Conservation (phyloP, 1,140 invertebrate species). For the Diploscapter pachys region DNA sequence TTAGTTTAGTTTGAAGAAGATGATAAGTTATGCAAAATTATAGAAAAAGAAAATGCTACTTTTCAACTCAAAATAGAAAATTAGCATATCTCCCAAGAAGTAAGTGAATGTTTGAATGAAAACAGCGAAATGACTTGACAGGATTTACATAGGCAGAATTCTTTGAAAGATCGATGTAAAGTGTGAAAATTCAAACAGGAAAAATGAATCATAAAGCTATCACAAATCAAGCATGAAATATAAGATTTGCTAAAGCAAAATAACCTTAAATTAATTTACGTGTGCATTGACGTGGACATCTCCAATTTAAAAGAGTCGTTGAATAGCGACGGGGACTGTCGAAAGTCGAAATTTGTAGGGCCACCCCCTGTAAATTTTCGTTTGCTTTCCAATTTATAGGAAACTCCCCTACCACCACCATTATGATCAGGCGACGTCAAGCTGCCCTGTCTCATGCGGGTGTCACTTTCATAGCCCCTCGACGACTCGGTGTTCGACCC, state of each 20-base stretch:
- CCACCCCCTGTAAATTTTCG: neutral
- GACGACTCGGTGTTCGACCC: conserved; percentile 40
- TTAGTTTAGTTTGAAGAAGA: no score
- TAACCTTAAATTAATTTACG: conserved; percentile 6
- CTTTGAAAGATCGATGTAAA: neutral
- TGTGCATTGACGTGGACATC: conserved; percentile 35
- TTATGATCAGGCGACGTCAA: conserved; percentile 18
- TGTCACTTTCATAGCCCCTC: conserved; percentile 32
- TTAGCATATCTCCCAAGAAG: no score
- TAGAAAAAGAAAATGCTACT: no score
- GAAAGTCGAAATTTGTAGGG: conserved; percentile 18
- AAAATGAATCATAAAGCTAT: neutral
- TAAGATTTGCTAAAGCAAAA: conserved; percentile 1
- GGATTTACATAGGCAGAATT: neutral
- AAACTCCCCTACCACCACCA: no score
- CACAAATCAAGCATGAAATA: neutral
- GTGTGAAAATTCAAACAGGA: neutral
- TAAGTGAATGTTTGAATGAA: neutral
- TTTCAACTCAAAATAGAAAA: no score
- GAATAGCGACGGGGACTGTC: conserved; percentile 35
- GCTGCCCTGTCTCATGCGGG: conserved; percentile 9
- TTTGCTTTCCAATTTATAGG: no score
- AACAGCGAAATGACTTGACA: neutral
- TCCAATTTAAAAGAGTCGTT: conserved; percentile 41
- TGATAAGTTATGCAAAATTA: no score